Evolutionary conservation across 1,140 invertebrate genomes (phyloP), one percentile per base, ranked within the genome.

Genomic region (Pantala flavescens): DNA sequence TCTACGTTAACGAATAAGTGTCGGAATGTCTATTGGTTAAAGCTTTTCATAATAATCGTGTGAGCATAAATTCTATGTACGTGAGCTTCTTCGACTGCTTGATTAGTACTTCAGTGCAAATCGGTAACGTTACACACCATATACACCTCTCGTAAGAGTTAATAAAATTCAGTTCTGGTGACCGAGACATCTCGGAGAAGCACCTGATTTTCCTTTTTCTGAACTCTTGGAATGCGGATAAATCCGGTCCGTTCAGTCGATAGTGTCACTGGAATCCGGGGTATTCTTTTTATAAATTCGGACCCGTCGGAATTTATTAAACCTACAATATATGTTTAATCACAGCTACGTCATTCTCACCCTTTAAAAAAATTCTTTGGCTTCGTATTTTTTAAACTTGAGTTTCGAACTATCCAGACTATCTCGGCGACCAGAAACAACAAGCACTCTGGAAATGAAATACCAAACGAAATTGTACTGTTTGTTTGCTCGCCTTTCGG

Each of bases 1-100:
- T 7, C 49, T 63, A 63, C n/a, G n/a, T 1, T 63, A 19, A 63
- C 49, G n/a, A 21, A 7, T 3, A 1, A 63, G 16, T 21, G 49
- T 19, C 12, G 49, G 49, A 63, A 63, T 63, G 49, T 63, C n/a
- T 63, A 21, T 21, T 63, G n/a, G n/a, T 63, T 63, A 63, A 63
- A 63, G 49, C 49, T 63, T 63, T 63, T 63, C 49, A 63, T 63
- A 63, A 21, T 63, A 63, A 36, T 63, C n/a, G 49, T 63, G 49
- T 63, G 49, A 63, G 49, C 49, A 63, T 63, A 63, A 19, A 3
- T 63, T 63, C 49, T 63, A 63, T 63, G 14, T 63, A 63, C 14
- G 49, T 63, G 49, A 63, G 49, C 49, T 63, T 63, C 49, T 19
- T 63, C 3, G n/a, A 63, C 14, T 63, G 49, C 5, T 63, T 63